These are phyloP conservation scores for Lagopus muta DNA, from an alignment of 2,113 vertebrate genomes.

Conservation along the genomic window DNA sequence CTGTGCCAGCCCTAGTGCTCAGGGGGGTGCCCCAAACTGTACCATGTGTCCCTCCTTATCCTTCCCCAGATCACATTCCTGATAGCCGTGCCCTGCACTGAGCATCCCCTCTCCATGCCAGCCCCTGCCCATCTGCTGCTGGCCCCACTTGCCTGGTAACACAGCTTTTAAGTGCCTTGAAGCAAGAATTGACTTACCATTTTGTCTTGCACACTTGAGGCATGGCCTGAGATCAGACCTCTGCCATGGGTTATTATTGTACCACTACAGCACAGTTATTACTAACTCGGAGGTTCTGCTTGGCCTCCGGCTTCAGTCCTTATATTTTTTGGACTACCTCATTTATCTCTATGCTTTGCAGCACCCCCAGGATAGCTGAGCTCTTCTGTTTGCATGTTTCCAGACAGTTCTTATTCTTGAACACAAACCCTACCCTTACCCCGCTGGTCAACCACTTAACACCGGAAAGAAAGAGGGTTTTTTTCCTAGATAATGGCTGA, in stretches of 20 bases:
- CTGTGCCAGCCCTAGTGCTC: no score
- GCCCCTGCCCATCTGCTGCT: not conserved
- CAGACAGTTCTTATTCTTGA: not conserved
- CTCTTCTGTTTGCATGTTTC: not conserved
- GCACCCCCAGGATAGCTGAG: not conserved
- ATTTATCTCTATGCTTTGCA: not conserved
- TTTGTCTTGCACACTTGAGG: not conserved
- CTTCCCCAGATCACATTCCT: not conserved
- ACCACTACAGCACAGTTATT: not conserved
- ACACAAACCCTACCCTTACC: not conserved
- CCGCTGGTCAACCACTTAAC: not conserved
- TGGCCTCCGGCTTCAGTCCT: not conserved
- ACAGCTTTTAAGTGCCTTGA: not conserved
- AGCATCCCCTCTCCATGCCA: accelerated
- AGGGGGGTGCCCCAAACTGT: not conserved
- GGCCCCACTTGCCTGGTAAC: not conserved
- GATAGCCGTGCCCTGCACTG: accelerated
- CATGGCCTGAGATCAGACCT: not conserved
- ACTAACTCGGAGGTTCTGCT: not conserved
- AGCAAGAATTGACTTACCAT: not conserved
- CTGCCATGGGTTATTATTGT: not conserved
- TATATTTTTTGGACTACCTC: not conserved
- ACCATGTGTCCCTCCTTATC: not conserved
- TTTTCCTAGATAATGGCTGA: not conserved
- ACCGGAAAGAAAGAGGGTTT: not conserved